Conservation (phyloP, 2,113 vertebrate genomes). For the Atherinomorus stipes region DNA sequence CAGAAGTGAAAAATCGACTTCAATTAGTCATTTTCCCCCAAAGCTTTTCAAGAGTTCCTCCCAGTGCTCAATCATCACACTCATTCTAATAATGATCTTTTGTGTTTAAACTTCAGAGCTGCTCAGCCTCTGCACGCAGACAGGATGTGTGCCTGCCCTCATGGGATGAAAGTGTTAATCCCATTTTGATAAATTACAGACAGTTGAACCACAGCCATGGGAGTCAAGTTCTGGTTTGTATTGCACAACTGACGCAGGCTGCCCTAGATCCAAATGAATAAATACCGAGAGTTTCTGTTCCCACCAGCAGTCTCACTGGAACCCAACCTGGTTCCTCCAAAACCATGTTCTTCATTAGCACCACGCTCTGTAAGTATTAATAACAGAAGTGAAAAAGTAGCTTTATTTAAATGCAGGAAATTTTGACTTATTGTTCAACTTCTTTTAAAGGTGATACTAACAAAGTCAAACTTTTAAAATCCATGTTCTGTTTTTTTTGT, state of each 20-base stretch:
- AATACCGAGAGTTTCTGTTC: conserved; percentile 14
- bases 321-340: not conserved
- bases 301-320: not conserved
- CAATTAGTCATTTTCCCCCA: no score
- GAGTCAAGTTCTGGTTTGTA: conserved; percentile 1
- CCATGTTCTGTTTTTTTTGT: not conserved
- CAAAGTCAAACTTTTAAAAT: no score
- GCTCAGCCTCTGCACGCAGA: not conserved
- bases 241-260: not conserved
- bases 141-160: not conserved
- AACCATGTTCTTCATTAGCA: conserved; percentile 28
- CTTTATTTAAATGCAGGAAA: not conserved
- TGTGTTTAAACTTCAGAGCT: not conserved
- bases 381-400: not conserved
- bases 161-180: not conserved
- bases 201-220: not conserved
- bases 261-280: conserved; percentile 18
- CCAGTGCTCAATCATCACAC: no score
- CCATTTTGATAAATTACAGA: not conserved
- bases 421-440: not conserved
- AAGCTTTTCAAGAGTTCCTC: no score
- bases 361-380: conserved; percentile 18
- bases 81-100: no score
- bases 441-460: no score
- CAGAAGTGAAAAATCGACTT: no score